These are phyloP conservation scores for Heterodera filipjevi DNA, from an alignment of 2,888 invertebrate species.

Conservation along the genomic window DNA sequence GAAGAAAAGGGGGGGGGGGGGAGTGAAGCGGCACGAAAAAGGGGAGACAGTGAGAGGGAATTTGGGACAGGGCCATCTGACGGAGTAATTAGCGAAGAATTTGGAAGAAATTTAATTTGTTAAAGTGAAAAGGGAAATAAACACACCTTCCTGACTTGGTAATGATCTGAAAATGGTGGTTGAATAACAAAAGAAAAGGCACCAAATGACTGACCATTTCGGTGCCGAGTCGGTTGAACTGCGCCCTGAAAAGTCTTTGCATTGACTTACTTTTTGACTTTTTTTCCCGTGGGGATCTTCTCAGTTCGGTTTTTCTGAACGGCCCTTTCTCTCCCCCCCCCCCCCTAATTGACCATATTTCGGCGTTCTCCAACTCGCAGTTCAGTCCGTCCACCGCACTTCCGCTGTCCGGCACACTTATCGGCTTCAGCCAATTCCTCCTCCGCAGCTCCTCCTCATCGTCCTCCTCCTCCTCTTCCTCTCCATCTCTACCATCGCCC, in stretches of 20 bases:
- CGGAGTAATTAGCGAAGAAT: neutral
- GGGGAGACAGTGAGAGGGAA: neutral
- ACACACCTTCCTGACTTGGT: conserved; percentile 28
- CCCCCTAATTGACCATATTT: conserved; percentile 8
- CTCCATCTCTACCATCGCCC: neutral
- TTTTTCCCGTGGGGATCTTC: neutral
- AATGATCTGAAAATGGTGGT: conserved; percentile 25
- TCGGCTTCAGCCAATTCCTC: neutral
- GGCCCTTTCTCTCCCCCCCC: neutral
- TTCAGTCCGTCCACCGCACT: conserved; percentile 12
- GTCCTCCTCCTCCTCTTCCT: neutral
- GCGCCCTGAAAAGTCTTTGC: conserved; percentile 4
- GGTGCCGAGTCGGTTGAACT: conserved; percentile 23
- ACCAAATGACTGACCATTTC: conserved; percentile 26
- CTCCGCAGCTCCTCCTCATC: neutral
- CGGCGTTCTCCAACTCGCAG: conserved; percentile 28
- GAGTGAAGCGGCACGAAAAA: too few species aligned
- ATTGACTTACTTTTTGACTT: neutral
- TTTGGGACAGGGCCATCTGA: neutral
- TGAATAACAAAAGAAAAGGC: neutral
- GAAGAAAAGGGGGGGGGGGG: neutral
- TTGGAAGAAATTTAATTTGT: neutral
- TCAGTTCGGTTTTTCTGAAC: neutral
- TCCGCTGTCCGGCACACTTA: neutral
- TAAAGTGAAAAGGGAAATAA: neutral